phyloP scores from a whole-genome alignment of 2,888 invertebrate genomes.

The Himalopsyche tibetana region DNA sequence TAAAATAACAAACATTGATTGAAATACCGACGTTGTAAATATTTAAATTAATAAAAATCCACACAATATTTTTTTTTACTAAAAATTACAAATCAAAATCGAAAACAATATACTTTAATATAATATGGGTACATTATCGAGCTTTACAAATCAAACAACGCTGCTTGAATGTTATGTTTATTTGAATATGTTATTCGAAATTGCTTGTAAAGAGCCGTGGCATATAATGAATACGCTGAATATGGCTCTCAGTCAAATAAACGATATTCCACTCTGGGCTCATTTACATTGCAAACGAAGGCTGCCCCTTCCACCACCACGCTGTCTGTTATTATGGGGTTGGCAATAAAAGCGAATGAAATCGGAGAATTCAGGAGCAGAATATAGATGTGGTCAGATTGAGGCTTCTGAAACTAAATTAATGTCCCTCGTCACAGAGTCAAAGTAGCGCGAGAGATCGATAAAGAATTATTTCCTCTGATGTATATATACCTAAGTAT shows the following conservation, averaged over 20 bases:
- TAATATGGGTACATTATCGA: neutral
- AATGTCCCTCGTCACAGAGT: constrained; percentile 19
- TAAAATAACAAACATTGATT: too few relatives aligned
- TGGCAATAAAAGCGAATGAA: constrained; percentile 30
- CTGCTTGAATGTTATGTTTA: neutral
- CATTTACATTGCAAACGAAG: constrained; percentile 30
- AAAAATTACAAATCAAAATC: too few relatives aligned
- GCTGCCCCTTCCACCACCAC: neutral
- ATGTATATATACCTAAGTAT: neutral
- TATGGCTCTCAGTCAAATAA: constrained; percentile 20
- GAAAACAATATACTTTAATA: too few relatives aligned
- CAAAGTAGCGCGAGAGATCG: constrained; percentile 15
- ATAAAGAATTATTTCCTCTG: constrained; percentile 10
- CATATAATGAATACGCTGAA: constrained; percentile 26
- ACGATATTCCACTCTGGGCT: constrained; percentile 8
- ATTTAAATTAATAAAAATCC: too few relatives aligned
- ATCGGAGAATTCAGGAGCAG: neutral
- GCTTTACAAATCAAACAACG: neutral
- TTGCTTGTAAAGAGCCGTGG: constrained; percentile 8
- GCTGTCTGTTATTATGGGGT: constrained; percentile 28
- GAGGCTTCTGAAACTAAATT: constrained; percentile 19
- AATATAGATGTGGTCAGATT: constrained; percentile 26
- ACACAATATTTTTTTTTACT: too few relatives aligned
- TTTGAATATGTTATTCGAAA: constrained; percentile 26
- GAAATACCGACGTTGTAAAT: too few relatives aligned